phyloP scores from a whole-genome alignment of 2,113 vertebrate species.

The Lophotis ruficrista region DNA sequence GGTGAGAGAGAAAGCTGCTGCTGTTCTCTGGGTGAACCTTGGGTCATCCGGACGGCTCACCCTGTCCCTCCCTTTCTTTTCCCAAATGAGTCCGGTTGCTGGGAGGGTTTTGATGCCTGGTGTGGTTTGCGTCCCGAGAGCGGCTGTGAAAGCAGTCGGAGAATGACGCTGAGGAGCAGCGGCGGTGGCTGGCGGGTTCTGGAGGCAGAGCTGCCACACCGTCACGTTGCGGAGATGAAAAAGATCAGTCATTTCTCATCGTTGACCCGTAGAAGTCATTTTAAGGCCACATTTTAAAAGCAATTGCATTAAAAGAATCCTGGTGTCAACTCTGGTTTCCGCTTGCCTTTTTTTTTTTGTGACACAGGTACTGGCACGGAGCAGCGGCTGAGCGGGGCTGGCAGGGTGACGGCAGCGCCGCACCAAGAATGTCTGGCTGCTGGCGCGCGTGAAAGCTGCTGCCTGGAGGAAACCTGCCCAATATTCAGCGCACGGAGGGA shows the following conservation, averaged over 20 bases:
- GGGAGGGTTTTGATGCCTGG: not conserved
- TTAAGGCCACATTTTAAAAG: conserved; percentile 37
- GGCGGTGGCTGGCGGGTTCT: fast-evolving
- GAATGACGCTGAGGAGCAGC: fast-evolving
- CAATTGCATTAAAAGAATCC: conserved; percentile 40
- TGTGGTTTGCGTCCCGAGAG: not conserved
- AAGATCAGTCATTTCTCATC: not conserved
- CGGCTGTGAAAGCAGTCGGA: not conserved
- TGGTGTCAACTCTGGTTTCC: not conserved
- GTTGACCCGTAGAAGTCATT: not conserved
- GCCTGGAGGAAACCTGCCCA: not conserved
- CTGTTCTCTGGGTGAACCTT: fast-evolving
- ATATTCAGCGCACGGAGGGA: not conserved
- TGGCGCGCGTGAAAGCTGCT: fast-evolving
- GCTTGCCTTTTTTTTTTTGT: not conserved
- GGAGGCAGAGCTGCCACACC: not conserved
- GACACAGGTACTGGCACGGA: fast-evolving
- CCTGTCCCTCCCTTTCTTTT: not conserved
- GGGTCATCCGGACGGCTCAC: not conserved
- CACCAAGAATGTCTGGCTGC: not conserved
- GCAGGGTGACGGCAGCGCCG: not conserved
- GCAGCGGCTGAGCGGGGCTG: not conserved
- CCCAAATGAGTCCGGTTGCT: not conserved
- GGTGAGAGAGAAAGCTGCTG: not conserved
- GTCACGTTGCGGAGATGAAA: not conserved